Conservation (phyloP, 2,888 invertebrate genomes). For the Morpho deidamia region DNA sequence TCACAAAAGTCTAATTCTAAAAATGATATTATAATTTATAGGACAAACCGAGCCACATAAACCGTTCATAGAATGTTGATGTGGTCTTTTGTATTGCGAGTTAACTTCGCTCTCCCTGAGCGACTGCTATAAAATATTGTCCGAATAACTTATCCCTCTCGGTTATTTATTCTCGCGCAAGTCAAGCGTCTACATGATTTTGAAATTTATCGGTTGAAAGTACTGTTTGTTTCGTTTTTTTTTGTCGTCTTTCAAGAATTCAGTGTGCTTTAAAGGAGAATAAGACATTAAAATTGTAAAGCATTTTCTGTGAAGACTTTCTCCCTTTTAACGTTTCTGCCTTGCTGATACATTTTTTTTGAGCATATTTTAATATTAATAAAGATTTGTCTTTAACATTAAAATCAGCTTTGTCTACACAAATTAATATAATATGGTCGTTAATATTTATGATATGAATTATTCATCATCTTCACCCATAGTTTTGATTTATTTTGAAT, state of each 20-base stretch:
- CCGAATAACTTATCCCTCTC: constrained; percentile 42
- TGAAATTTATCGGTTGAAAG: constrained; percentile 20
- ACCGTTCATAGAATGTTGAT: constrained; percentile 43
- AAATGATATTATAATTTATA: constrained; percentile 49
- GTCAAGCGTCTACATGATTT: constrained; percentile 22
- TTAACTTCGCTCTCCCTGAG: constrained; percentile 41
- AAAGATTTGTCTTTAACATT: too few species aligned
- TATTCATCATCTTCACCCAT: too few species aligned
- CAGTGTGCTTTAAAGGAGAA: constrained; percentile 1
- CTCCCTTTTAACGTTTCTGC: too few species aligned
- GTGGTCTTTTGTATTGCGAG: constrained; percentile 44
- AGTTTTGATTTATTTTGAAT: too few species aligned
- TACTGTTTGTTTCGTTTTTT: constrained; percentile 11
- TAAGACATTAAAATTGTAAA: not conserved
- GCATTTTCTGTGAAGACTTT: too few species aligned
- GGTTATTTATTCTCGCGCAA: constrained; percentile 19
- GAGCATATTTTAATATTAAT: too few species aligned
- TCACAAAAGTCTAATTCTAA: constrained; percentile 17
- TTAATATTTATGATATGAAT: too few species aligned
- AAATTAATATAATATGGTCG: too few species aligned
- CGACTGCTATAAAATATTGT: constrained; percentile 43
- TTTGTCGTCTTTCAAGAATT: not conserved
- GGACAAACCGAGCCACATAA: constrained; percentile 26
- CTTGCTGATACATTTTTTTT: too few species aligned
- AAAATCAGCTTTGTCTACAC: too few species aligned